These are phyloP conservation scores for Drosophila tani DNA, from an alignment of 1,140 invertebrate genomes.

Conservation along the genomic window DNA sequence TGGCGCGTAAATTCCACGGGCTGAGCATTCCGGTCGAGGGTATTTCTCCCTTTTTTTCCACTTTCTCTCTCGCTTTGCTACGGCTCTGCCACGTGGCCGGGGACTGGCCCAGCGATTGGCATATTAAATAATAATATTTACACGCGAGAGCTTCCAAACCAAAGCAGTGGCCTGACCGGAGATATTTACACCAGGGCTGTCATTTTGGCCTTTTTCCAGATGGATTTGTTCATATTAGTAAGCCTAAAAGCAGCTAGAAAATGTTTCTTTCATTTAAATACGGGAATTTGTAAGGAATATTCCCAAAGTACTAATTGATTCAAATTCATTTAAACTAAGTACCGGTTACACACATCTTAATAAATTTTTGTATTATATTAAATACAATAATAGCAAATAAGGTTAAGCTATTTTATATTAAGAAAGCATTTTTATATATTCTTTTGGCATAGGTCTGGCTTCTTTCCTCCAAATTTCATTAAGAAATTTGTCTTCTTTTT, in stretches of 20 bases:
- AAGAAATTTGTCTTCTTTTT: not conserved
- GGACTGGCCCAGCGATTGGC: conserved; percentile 53
- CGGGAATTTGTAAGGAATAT: too few relatives aligned
- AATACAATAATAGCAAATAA: too few relatives aligned
- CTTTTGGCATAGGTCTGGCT: not conserved
- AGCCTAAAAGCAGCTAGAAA: too few relatives aligned
- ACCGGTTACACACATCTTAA: too few relatives aligned
- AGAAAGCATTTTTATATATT: not conserved
- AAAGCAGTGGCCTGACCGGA: conserved; percentile 27
- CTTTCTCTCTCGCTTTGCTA: not conserved
- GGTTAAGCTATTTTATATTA: not conserved
- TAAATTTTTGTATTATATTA: too few relatives aligned
- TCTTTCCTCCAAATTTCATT: not conserved
- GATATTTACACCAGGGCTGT: conserved; percentile 20
- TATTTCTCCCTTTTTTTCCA: conserved; percentile 4
- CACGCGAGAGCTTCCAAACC: conserved; percentile 56
- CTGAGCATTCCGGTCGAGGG: conserved; percentile 18
- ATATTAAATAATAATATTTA: conserved; percentile 83
- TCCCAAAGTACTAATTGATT: too few relatives aligned
- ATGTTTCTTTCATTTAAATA: too few relatives aligned
- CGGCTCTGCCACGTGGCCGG: not conserved
- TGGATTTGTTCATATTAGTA: not conserved
- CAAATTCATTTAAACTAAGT: too few relatives aligned
- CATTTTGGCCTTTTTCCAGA: too few relatives aligned
- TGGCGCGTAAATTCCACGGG: conserved; percentile 41